Evolutionary conservation across 2,113 vertebrate genomes (phyloP).

Genomic region (Beaufortia kweichowensis): DNA sequence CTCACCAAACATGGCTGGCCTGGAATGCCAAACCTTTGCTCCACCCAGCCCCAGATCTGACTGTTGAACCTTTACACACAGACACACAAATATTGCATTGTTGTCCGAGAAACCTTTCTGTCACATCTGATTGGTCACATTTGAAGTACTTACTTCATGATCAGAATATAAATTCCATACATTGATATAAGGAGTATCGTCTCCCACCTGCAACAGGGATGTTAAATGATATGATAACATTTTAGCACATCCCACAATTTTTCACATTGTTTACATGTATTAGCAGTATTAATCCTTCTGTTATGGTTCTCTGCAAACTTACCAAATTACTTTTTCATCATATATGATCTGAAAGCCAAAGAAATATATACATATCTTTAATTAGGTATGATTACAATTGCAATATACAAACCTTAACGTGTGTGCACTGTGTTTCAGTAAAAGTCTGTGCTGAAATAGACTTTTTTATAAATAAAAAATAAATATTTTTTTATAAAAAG

Average conservation of each 20-base stretch:
- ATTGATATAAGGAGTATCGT: slow-evolving; percentile 74
- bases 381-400: neutral
- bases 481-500: too few species aligned
- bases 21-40: slow-evolving; percentile 64
- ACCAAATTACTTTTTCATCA: slow-evolving; percentile 79
- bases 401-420: neutral
- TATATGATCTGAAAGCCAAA: slow-evolving; percentile 74
- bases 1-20: slow-evolving; percentile 64
- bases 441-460: neutral
- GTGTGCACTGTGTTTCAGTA: too few species aligned
- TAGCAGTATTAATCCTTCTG: neutral
- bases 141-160: slow-evolving; percentile 74
- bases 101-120: neutral
- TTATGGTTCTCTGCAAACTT: slow-evolving; percentile 46
- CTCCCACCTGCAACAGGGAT: slow-evolving; percentile 73
- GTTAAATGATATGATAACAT: neutral
- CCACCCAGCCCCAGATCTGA: slow-evolving; percentile 69
- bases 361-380: neutral
- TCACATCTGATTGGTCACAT: neutral
- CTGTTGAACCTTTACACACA: slow-evolving; percentile 71
- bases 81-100: neutral
- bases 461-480: neutral
- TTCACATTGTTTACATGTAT: neutral
- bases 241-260: slow-evolving; percentile 14
- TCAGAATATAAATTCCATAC: slow-evolving; percentile 78